Conservation (phyloP, 1,140 invertebrate genomes). For the Stegodyphus mimosarum region DNA sequence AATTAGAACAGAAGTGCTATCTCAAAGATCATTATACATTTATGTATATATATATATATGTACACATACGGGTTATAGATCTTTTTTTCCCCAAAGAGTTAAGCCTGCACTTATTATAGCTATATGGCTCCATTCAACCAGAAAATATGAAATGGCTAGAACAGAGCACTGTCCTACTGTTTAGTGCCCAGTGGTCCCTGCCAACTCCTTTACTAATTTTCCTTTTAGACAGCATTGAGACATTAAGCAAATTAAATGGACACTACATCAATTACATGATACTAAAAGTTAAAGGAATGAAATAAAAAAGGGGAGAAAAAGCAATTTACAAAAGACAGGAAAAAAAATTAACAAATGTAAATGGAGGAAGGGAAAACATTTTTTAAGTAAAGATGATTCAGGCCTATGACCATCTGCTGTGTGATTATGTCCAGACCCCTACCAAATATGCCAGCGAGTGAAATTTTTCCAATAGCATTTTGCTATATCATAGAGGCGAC, state of each 20-base stretch:
- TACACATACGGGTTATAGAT: slow-evolving; percentile 11
- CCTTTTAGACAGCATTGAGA: too few relatives aligned
- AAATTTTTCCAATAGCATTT: background rate
- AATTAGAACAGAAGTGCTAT: slow-evolving; percentile 30
- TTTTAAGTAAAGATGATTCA: slow-evolving; percentile 15
- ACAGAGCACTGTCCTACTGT: slow-evolving; percentile 53
- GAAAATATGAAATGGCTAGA: slow-evolving; percentile 28
- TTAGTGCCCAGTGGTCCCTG: slow-evolving; percentile 60
- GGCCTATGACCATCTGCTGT: slow-evolving; percentile 37
- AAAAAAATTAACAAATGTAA: background rate
- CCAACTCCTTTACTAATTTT: slow-evolving; percentile 21
- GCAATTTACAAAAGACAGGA: background rate
- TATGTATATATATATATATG: slow-evolving; percentile 2
- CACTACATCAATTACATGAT: background rate
- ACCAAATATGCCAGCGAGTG: slow-evolving; percentile 26
- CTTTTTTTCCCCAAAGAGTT: slow-evolving; percentile 9
- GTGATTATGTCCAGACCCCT: slow-evolving; percentile 47
- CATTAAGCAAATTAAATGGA: too few relatives aligned
- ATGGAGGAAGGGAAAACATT: background rate
- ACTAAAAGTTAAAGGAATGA: slow-evolving; percentile 4
- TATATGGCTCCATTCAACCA: slow-evolving; percentile 29
- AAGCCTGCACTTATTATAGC: slow-evolving; percentile 38
- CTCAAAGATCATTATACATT: slow-evolving; percentile 34
- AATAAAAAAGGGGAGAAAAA: background rate
- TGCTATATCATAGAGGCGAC: background rate